Base-by-base conservation (phyloP, 2,797 vertebrate genomes). In the Corythornis leucogaster region DNA sequence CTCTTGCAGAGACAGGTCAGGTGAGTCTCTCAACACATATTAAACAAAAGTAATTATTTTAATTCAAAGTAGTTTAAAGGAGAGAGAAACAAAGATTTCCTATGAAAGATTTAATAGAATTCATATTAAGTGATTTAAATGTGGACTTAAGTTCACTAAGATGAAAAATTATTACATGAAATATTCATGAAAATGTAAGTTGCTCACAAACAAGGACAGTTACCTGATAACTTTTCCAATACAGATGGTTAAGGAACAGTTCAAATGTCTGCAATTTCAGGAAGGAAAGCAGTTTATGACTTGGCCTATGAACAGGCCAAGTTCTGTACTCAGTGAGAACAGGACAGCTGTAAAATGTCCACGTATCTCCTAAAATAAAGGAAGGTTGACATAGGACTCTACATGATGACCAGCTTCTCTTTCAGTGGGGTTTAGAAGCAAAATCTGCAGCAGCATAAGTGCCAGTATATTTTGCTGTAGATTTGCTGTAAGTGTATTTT, bases 21-120 rank as follows among this genome's bases (percentile, higher is more conserved):
- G 90, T 82, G 80, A 91, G 71, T 9, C 80, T 91, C 85, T 74
- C 69, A 80, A 81, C 80, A 64, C 11, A 1, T 28, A 40, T n/a
- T 22, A 84, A 90, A 93, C 62, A 92, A 86, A 94, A 93, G 77
- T 9, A 81, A 91, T 85, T 93, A 54, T 90, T 93, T 88, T 80
- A 92, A 94, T 80, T 43, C 83, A 38, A 46, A 30, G 22, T 2
- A 59, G 19, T 85, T 94, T 88, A 82, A 91, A 90, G 68, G 22
- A 74, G 42, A 89, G 61, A 33, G 43, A 46, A 45, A 54, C 62
- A 67, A 68, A 50, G 18, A 15, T 25, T 77, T 54, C 9, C 35
- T 85, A 48, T 31, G 6, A 7, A 71, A 80, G 69, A 50, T 26
- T 68, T 92, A 91, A 84, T 50, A 81, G 76, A 75, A 77, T 82